Evolutionary conservation across 2,888 invertebrate species (phyloP).

Genomic region (Asteroscopus sphinx): DNA sequence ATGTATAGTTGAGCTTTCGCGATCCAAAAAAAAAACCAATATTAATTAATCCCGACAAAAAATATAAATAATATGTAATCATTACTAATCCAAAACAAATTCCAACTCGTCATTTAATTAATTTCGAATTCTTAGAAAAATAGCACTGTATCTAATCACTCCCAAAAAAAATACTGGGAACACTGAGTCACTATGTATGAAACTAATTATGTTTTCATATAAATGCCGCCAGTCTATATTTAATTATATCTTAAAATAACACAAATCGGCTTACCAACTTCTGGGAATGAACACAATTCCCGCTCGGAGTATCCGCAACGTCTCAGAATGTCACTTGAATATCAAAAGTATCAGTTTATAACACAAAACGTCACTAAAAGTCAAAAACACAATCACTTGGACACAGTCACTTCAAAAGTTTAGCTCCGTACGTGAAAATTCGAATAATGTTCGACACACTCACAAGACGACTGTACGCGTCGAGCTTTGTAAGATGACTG

Average conservation of each 20-base stretch:
- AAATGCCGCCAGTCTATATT: conserved; percentile 82
- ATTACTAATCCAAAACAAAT: no score
- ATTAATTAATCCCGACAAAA: no score
- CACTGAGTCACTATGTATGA: conserved; percentile 75
- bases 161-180: conserved; percentile 72
- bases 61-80: no score
- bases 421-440: conserved; percentile 61
- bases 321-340: conserved; percentile 50
- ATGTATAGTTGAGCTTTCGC: no score
- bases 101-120: conserved; percentile 9
- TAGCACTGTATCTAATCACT: conserved; percentile 48
- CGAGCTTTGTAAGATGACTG: conserved; percentile 81
- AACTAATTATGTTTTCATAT: conserved; percentile 86
- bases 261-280: conserved; percentile 83
- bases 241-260: conserved; percentile 88
- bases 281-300: conserved; percentile 75
- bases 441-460: conserved; percentile 59
- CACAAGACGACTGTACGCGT: conserved; percentile 64
- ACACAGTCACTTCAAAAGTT: conserved; percentile 69
- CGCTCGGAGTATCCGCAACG: conserved; percentile 67
- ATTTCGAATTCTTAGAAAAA: conserved; percentile 36
- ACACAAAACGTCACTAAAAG: conserved; percentile 63
- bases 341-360: conserved; percentile 46
- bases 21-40: no score
- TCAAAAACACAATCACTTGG: conserved; percentile 71